Conservation (phyloP, 2,113 vertebrate species). For the Paradisaea rubra region DNA sequence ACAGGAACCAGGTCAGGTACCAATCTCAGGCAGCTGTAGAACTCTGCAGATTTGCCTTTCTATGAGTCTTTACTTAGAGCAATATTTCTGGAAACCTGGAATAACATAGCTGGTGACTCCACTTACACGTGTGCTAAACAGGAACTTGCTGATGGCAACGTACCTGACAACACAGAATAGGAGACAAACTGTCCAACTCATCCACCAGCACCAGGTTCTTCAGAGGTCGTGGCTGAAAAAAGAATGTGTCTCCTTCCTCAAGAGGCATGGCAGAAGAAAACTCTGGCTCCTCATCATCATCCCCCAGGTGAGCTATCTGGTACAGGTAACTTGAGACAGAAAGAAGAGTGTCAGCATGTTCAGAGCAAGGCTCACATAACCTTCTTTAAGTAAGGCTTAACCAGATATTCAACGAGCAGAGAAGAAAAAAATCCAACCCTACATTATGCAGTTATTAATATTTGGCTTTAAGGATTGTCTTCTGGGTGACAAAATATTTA, state of each 20-base stretch:
- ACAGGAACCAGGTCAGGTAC: background rate
- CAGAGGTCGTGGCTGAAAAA: slow-evolving; percentile 94
- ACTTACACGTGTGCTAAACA: background rate
- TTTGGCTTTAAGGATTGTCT: background rate
- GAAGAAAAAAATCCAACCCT: background rate
- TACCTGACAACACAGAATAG: slow-evolving; percentile 96
- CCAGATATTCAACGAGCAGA: background rate
- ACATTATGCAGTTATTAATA: background rate
- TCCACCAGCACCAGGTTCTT: slow-evolving; percentile 97
- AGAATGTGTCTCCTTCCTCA: slow-evolving; percentile 97
- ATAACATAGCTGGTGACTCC: background rate
- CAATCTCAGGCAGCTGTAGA: background rate
- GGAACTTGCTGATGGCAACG: background rate
- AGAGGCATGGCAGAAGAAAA: slow-evolving; percentile 98
- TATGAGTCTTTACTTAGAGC: background rate
- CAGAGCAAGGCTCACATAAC: background rate
- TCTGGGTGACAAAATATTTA: background rate
- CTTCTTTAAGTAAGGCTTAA: background rate
- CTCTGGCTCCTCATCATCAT: slow-evolving; percentile 96
- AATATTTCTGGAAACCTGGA: background rate
- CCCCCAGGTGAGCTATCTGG: slow-evolving; percentile 96
- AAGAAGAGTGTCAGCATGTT: background rate
- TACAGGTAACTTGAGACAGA: slow-evolving; percentile 85
- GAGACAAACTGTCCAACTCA: slow-evolving; percentile 93
- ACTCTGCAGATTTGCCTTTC: background rate